These are phyloP conservation scores for Cyclura pinguis DNA, from an alignment of 2,797 vertebrate genomes.

Conservation along the genomic window DNA sequence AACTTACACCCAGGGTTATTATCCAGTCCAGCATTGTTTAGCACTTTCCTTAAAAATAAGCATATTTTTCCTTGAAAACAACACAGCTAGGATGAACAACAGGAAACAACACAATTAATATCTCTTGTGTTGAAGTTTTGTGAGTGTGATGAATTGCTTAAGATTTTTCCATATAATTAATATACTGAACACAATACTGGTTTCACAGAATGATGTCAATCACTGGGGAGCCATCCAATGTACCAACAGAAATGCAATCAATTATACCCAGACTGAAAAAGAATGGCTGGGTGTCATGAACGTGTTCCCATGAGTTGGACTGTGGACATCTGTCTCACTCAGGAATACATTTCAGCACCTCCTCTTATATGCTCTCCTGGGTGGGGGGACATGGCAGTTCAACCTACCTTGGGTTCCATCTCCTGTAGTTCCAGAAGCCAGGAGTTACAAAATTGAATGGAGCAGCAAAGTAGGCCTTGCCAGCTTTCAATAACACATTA, in stretches of 20 bases:
- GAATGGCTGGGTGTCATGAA: not conserved
- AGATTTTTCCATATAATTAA: no score
- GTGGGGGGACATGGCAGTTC: not conserved
- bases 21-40: not conserved
- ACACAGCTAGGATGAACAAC: not conserved
- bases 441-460: not conserved
- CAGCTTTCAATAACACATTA: not conserved
- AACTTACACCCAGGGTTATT: not conserved
- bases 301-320: not conserved
- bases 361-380: not conserved
- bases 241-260: not conserved
- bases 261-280: not conserved
- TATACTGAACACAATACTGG: no score
- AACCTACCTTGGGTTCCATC: not conserved
- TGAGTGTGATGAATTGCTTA: not conserved
- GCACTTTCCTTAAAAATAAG: not conserved
- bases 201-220: no score
- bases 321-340: no score
- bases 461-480: not conserved
- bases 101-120: not conserved
- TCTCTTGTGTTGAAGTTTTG: not conserved
- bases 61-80: not conserved
- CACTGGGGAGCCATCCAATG: no score
- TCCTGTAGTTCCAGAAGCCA: not conserved
- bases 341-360: not conserved